Percentiles rank a stretch among this genome's conserved stretches.
phyloP scores from a whole-genome alignment of 2,113 vertebrate species.

The Alosa alosa region DNA sequence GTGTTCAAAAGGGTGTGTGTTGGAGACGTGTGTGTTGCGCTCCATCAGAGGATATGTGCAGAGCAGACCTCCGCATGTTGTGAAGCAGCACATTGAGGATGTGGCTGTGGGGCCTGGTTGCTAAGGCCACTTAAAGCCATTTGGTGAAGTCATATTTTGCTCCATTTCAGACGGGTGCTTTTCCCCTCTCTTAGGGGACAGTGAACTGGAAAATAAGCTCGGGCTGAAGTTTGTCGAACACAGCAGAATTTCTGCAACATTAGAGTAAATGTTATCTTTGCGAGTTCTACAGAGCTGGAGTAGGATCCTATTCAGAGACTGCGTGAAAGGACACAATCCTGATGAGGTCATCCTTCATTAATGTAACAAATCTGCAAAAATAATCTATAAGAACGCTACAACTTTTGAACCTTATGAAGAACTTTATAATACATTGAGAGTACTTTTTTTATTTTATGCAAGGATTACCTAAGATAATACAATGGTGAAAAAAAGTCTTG shows the following conservation, averaged over 20 bases:
- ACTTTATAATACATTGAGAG: neutral
- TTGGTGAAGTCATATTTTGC: slow-evolving; percentile 42
- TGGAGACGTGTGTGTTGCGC: neutral
- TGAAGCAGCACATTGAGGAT: neutral
- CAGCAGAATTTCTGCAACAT: slow-evolving; percentile 30
- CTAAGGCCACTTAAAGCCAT: slow-evolving; percentile 40
- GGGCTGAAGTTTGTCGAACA: slow-evolving; percentile 16
- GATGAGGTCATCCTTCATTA: neutral
- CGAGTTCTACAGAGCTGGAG: slow-evolving; percentile 2
- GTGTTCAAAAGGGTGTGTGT: neutral
- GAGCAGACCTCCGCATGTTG: too few relatives aligned
- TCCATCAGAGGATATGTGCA: neutral
- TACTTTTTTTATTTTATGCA: neutral
- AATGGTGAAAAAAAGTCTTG: neutral
- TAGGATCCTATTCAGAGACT: neutral
- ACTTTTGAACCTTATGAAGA: neutral
- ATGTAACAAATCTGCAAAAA: neutral
- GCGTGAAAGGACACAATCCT: neutral
- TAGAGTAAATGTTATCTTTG: slow-evolving; percentile 42
- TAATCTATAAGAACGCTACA: too few relatives aligned
- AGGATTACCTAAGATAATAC: neutral
- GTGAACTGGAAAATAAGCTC: slow-evolving; percentile 35
- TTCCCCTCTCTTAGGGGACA: slow-evolving; percentile 31
- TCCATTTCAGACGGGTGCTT: slow-evolving; percentile 42
- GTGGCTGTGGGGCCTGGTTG: neutral